Percentiles rank a stretch among this genome's conserved stretches.
Conservation (phyloP, 2,888 invertebrate species). For the Silvanus unidentatus region DNA sequence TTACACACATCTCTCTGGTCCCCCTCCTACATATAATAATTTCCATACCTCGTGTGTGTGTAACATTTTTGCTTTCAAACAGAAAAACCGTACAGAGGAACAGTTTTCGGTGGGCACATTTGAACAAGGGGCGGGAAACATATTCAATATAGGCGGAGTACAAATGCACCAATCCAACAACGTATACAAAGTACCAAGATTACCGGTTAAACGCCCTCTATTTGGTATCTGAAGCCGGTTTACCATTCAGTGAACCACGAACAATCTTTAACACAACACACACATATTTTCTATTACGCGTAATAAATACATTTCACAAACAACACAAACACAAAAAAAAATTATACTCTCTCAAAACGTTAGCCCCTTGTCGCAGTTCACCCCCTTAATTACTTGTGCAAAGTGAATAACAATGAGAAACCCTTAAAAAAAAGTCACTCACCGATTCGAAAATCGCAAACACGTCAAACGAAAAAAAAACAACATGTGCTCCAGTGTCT, state of each 20-base stretch:
- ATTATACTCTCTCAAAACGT: too few relatives aligned
- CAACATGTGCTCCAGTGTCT: background rate
- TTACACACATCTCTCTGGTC: too few relatives aligned
- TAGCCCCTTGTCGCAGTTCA: too few relatives aligned
- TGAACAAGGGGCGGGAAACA: conserved; percentile 27
- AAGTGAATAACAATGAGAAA: background rate
- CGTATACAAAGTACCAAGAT: background rate
- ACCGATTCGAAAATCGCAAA: background rate
- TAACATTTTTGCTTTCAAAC: too few relatives aligned
- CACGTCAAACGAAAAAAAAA: background rate
- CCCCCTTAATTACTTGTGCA: background rate
- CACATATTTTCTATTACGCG: conserved; percentile 6
- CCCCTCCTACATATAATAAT: too few relatives aligned
- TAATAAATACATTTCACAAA: too few relatives aligned
- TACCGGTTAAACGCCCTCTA: conserved; percentile 20
- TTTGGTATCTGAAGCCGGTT: conserved; percentile 21
- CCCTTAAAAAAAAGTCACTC: background rate
- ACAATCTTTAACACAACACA: conserved; percentile 29
- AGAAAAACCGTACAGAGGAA: too few relatives aligned
- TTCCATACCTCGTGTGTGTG: too few relatives aligned
- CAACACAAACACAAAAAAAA: too few relatives aligned
- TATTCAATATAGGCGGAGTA: conserved; percentile 26
- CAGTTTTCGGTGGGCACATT: conserved; percentile 43
- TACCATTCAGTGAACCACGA: conserved; percentile 39
- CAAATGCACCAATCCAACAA: conserved; percentile 28